Percentiles rank a stretch among this genome's conserved stretches.
phyloP scores from a whole-genome alignment of 2,888 invertebrate species.

The Malthinus flaveolus region DNA sequence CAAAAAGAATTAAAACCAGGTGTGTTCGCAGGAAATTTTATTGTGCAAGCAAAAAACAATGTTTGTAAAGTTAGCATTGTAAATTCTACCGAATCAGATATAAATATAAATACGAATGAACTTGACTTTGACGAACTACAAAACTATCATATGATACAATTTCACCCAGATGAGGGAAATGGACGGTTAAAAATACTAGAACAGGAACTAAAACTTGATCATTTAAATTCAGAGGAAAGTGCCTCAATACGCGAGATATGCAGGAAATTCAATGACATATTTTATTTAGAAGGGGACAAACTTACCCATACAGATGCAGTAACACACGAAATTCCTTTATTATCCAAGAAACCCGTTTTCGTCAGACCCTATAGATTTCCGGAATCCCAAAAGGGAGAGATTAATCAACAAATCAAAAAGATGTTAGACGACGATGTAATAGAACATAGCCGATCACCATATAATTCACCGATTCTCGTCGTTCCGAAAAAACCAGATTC shows the following conservation, averaged over 20 bases:
- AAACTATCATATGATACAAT: too few species aligned
- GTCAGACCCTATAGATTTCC: slow-evolving; percentile 30
- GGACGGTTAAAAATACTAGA: too few species aligned
- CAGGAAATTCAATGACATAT: slow-evolving; percentile 11
- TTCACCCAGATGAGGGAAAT: too few species aligned
- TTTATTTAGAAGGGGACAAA: slow-evolving; percentile 14
- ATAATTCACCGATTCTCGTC: slow-evolving; percentile 10
- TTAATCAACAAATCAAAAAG: slow-evolving; percentile 24
- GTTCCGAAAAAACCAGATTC: slow-evolving; percentile 32
- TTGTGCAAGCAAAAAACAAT: too few species aligned
- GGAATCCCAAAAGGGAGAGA: slow-evolving; percentile 25
- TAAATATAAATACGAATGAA: too few species aligned
- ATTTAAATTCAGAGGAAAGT: slow-evolving; percentile 32
- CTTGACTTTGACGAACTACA: too few species aligned
- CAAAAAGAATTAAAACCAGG: too few species aligned
- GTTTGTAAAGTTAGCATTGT: too few species aligned
- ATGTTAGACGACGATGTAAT: slow-evolving; percentile 28
- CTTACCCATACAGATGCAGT: slow-evolving; percentile 10
- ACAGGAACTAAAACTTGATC: slow-evolving; percentile 18
- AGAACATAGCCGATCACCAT: slow-evolving; percentile 14
- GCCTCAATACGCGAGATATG: slow-evolving; percentile 20
- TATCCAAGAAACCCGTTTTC: slow-evolving; percentile 25
- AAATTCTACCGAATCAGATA: too few species aligned
- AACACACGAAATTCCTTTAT: slow-evolving; percentile 25
- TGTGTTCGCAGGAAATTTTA: too few species aligned